Base-by-base conservation (phyloP, 2,113 vertebrate genomes). In the Eretmochelys imbricata region DNA sequence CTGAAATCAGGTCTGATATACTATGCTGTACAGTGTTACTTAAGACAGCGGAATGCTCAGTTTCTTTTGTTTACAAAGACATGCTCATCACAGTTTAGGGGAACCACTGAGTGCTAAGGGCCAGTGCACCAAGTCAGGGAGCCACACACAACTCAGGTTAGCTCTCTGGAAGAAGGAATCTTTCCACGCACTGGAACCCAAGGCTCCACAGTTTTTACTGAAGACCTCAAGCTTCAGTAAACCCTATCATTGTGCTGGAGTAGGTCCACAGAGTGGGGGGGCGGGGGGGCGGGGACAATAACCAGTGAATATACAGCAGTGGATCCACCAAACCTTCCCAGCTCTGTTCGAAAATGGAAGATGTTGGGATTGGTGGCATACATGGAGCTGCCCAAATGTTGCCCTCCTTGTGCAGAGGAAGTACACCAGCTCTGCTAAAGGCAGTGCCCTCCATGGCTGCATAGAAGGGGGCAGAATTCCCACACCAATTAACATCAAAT, bases 21-120 rank as follows among this genome's bases (percentile, higher is more conserved):
- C 38, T 38, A 6, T 65, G 46, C 8, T 0, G 0, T 24, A 9
- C 57, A 51, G 25, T 1, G 1, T 5, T 54, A n/a, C 1, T 83
- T 48, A 48, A 48, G 46, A 5, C 4, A 12, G 55, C 27, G 48
- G 25, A 7, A 50, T n/a, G 19, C 3, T 5, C 59, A 10, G 24
- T 48, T 91, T 17, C 65, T n/a, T 29, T 14, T 83, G 14, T 25
- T 8, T 31, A 48, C n/a, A 38, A 80, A 8, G 9, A 54, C 12
- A 65, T 88, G 2, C 53, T 13, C 19, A n/a, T 13, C 16, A n/a
- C 22, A 25, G 5, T 42, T 79, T 38, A 48, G 59, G 90, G 27
- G 50, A 38, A 9, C 0, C 53, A 22, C n/a, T 19, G 10, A 11
- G 65, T 46, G 3, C 79, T 57, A 62, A 50, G 19, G 24, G 27